Percentiles rank a stretch among this genome's conserved stretches.
phyloP scores from a whole-genome alignment of 53 echinoderm and acorn worm species.

The Holothuria leucospilota region DNA sequence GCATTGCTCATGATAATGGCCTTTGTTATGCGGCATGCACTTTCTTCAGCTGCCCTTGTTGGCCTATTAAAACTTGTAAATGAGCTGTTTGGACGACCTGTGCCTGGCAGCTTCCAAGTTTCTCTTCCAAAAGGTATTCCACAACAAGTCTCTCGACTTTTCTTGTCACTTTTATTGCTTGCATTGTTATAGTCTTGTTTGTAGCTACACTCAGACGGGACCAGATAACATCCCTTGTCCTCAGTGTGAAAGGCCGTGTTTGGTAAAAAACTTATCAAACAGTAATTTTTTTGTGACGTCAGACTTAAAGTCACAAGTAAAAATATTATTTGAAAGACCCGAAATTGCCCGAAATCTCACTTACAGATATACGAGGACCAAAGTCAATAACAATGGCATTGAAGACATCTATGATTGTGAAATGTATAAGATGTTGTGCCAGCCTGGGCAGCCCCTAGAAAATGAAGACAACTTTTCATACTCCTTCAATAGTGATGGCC shows the following conservation, averaged over 20 bases:
- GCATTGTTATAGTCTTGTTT: background rate
- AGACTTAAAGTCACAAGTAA: background rate
- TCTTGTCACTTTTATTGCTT: slow-evolving; percentile 29
- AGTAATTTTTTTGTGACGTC: background rate
- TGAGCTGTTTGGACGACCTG: too few relatives aligned
- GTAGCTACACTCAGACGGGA: too few relatives aligned
- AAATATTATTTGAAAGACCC: background rate
- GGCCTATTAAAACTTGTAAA: background rate
- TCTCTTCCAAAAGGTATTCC: too few relatives aligned
- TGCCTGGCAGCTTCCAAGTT: too few relatives aligned
- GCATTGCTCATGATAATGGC: slow-evolving; percentile 58
- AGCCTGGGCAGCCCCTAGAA: background rate
- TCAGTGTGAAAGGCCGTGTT: background rate
- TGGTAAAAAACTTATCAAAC: background rate
- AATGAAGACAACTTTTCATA: slow-evolving; percentile 20
- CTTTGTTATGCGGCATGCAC: slow-evolving; percentile 56
- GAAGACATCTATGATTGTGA: slow-evolving; percentile 20
- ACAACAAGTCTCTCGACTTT: too few relatives aligned
- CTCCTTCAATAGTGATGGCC: background rate
- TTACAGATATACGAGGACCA: background rate
- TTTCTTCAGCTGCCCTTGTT: slow-evolving; percentile 45
- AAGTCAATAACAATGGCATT: background rate
- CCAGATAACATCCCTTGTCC: too few relatives aligned
- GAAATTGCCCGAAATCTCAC: background rate
- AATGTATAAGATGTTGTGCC: background rate